Conservation (phyloP, 2,888 invertebrate species). For the Cheiracanthium punctorium region DNA sequence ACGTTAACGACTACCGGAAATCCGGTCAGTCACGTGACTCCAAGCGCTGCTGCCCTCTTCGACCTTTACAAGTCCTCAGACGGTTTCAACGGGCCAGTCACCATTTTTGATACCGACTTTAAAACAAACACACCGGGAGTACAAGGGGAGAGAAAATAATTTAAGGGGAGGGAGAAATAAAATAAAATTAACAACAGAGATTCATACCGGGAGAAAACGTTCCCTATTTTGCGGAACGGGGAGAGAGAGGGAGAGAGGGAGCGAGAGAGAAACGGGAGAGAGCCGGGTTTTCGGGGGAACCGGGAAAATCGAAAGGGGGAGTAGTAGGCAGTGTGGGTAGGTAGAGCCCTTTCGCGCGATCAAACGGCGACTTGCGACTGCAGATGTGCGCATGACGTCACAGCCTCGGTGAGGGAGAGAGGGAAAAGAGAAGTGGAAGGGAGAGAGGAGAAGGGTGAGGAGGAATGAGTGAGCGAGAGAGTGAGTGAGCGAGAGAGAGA, state of each 20-base stretch:
- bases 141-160: not conserved
- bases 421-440: not conserved
- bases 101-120: no score
- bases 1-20: constrained; percentile 60
- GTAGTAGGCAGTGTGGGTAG: not conserved
- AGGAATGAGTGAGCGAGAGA: not conserved
- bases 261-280: no score
- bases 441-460: constrained; percentile 18
- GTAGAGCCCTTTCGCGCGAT: constrained; percentile 26
- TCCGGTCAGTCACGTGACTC: constrained; percentile 55
- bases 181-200: no score
- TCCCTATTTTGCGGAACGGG: not conserved
- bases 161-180: not conserved
- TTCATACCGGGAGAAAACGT: constrained; percentile 3
- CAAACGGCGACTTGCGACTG: constrained; percentile 66
- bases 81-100: not conserved
- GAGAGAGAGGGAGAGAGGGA: no score
- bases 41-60: constrained; percentile 54
- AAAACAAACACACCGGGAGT: no score
- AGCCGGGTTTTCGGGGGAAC: constrained; percentile 26
- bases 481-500: constrained; percentile 1
- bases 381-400: constrained; percentile 70
- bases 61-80: constrained; percentile 36
- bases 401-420: constrained; percentile 23
- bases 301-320: constrained; percentile 4